phyloP scores from a whole-genome alignment of 2,113 vertebrate species.

The Archilochus colubris region DNA sequence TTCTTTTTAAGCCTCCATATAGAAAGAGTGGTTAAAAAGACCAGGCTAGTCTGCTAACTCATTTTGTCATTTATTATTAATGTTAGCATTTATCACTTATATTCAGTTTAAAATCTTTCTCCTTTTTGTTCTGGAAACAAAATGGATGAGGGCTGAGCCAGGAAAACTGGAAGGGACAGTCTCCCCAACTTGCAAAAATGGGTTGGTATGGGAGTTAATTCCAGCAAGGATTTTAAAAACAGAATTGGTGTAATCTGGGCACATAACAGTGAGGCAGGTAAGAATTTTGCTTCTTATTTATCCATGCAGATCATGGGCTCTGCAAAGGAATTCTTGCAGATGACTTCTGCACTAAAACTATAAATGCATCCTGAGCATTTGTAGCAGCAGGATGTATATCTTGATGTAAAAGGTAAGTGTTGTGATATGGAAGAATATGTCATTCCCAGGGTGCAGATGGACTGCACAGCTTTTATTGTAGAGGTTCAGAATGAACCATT shows the following conservation, averaged over 20 bases:
- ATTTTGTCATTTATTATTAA: neutral
- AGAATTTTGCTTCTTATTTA: neutral
- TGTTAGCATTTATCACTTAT: rapidly evolving
- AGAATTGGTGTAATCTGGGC: neutral
- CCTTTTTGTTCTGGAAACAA: neutral
- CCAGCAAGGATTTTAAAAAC: neutral
- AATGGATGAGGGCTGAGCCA: neutral
- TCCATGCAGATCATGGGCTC: neutral
- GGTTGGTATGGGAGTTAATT: neutral
- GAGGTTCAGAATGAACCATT: neutral
- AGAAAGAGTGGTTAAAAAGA: neutral
- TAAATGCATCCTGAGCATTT: neutral
- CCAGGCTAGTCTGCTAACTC: neutral
- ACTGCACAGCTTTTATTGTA: neutral
- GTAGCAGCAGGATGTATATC: rapidly evolving
- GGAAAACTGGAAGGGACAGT: neutral
- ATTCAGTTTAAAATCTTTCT: neutral
- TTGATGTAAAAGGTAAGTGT: neutral
- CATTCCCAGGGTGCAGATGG: neutral
- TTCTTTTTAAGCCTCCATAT: neutral
- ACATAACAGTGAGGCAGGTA: neutral
- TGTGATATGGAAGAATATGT: neutral
- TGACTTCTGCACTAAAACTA: neutral
- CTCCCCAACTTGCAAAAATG: neutral
- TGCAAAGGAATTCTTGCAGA: neutral